A percentile compares a stretch with the other conserved stretches of the same genome.
These are phyloP conservation scores for Elaphurus davidianus DNA, from an alignment of 2,113 vertebrate species.

Conservation along the genomic window DNA sequence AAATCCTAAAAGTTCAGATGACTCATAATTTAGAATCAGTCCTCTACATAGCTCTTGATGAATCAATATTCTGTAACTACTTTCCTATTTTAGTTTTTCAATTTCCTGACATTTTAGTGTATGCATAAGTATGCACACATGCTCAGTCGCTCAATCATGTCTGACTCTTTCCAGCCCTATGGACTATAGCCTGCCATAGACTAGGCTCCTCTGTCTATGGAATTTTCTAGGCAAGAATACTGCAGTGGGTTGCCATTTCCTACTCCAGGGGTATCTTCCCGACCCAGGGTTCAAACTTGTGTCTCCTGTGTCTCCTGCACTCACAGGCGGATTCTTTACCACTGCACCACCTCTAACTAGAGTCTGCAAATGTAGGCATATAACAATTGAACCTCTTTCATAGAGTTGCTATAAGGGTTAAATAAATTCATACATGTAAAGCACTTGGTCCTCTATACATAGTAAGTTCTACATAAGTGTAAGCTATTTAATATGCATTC, in stretches of 20 bases:
- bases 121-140: background rate
- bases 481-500: background rate
- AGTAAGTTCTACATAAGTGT: background rate
- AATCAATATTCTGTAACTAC: background rate
- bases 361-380: background rate
- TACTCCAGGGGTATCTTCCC: too few relatives aligned
- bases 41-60: background rate
- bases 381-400: background rate
- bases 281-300: too few relatives aligned
- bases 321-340: too few relatives aligned
- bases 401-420: background rate
- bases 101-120: background rate
- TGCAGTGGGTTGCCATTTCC: too few relatives aligned
- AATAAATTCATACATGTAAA: background rate
- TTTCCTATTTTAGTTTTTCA: background rate
- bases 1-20: background rate
- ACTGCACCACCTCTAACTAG: too few relatives aligned
- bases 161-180: too few relatives aligned
- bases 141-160: too few relatives aligned
- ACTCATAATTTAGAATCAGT: background rate
- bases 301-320: too few relatives aligned
- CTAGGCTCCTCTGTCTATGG: too few relatives aligned
- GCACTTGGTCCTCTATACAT: background rate
- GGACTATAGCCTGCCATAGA: too few relatives aligned
- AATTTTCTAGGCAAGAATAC: too few relatives aligned